Conservation (phyloP, 2,113 vertebrate genomes). For the Catharus fuscescens region DNA sequence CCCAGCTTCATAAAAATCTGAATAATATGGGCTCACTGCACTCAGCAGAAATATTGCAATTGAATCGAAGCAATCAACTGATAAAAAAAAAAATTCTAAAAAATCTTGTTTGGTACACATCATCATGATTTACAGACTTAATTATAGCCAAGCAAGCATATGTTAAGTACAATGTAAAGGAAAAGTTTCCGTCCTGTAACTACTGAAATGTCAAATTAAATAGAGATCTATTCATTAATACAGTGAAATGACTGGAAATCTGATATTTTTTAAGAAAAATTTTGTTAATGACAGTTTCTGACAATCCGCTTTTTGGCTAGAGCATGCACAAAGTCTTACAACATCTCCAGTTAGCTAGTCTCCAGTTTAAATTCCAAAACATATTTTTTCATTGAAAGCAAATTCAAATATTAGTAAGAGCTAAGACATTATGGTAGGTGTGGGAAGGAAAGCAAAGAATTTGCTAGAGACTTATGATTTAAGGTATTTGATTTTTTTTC, state of each 20-base stretch:
- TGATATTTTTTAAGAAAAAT: conserved; percentile 41
- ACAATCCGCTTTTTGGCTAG: neutral
- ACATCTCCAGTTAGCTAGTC: neutral
- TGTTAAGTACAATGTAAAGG: conserved; percentile 48
- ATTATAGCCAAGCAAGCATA: conserved; percentile 53
- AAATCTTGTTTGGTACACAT: conserved; percentile 20
- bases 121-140: conserved; percentile 58
- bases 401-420: conserved; percentile 5
- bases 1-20: neutral
- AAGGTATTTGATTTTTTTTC: conserved; percentile 19
- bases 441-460: neutral
- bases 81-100: conserved; percentile 42
- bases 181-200: conserved; percentile 39
- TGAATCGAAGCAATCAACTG: neutral
- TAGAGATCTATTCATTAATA: conserved; percentile 54
- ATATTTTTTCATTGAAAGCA: neutral
- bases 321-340: neutral
- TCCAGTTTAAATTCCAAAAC: neutral
- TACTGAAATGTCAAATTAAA: conserved; percentile 34
- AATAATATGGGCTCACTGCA: neutral
- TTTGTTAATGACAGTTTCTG: neutral
- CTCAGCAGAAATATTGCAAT: neutral
- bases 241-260: conserved; percentile 54
- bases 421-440: neutral
- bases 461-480: neutral